phyloP scores from a whole-genome alignment of 2,797 vertebrate genomes.

The Sarcoramphus papa region DNA sequence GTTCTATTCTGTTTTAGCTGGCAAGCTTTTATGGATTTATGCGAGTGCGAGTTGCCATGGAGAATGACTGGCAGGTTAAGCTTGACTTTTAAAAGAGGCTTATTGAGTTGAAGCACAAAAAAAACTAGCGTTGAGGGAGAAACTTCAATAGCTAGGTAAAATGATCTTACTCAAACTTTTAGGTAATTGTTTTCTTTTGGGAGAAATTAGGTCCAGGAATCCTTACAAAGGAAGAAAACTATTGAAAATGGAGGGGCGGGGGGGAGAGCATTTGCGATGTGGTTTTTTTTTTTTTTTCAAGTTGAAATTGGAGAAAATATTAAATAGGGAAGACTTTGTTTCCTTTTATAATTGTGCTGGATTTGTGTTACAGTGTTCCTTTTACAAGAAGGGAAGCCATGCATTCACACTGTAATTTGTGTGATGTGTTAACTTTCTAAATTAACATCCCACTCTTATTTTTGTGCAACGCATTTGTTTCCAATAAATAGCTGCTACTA shows the following conservation, averaged over 20 bases:
- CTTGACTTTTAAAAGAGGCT: neutral
- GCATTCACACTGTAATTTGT: neutral
- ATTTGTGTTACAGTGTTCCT: rapidly evolving
- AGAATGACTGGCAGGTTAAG: constrained; percentile 14
- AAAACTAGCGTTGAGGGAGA: neutral
- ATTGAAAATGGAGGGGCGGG: no score
- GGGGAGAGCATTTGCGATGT: neutral
- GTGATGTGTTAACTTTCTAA: neutral
- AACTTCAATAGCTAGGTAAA: neutral
- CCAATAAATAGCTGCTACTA: neutral
- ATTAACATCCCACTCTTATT: neutral
- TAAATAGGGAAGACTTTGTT: neutral
- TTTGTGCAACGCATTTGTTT: neutral
- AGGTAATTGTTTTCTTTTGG: neutral
- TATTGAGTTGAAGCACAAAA: neutral
- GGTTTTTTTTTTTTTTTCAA: no score
- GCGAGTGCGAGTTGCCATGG: neutral
- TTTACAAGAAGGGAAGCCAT: neutral
- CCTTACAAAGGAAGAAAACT: neutral
- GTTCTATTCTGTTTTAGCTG: neutral
- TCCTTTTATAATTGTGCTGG: neutral
- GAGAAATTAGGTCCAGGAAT: neutral
- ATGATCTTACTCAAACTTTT: neutral
- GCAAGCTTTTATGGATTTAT: neutral
- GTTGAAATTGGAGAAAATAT: neutral